These are phyloP conservation scores for Lipophrys pholis DNA, from an alignment of 2,113 vertebrate species.

Conservation along the genomic window DNA sequence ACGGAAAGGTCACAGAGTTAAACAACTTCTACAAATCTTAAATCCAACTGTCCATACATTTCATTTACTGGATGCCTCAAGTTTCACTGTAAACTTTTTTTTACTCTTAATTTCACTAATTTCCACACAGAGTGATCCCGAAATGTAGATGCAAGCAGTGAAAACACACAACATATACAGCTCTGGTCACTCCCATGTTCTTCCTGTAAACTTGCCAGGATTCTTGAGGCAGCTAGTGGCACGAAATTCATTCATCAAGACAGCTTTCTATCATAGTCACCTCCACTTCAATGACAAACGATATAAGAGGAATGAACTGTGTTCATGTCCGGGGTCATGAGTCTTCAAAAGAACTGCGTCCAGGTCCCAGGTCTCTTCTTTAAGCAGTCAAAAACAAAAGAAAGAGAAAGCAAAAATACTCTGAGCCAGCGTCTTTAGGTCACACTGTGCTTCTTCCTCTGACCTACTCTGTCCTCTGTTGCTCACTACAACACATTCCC, in stretches of 20 bases:
- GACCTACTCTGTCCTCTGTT: slow-evolving; percentile 52
- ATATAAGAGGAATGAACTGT: slow-evolving; percentile 23
- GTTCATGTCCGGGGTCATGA: slow-evolving; percentile 15
- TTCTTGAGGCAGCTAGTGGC: slow-evolving; percentile 5
- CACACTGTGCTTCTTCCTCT: slow-evolving; percentile 52
- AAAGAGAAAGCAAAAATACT: slow-evolving; percentile 3
- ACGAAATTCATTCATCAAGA: slow-evolving; percentile 28
- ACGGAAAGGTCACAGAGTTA: neutral
- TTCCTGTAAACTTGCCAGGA: slow-evolving; percentile 16
- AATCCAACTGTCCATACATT: slow-evolving; percentile 3
- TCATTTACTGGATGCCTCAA: neutral
- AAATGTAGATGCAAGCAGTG: slow-evolving; percentile 4
- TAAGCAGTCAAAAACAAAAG: neutral
- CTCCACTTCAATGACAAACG: slow-evolving; percentile 51
- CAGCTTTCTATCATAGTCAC: slow-evolving; percentile 56
- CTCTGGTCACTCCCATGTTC: slow-evolving; percentile 5
- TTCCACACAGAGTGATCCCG: slow-evolving; percentile 26
- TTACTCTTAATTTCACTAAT: slow-evolving; percentile 39
- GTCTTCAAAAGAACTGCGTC: slow-evolving; percentile 34
- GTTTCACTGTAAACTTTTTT: slow-evolving; percentile 9
- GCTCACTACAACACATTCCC: slow-evolving; percentile 58
- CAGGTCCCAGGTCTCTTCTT: slow-evolving; percentile 41
- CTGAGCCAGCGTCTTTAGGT: slow-evolving; percentile 30
- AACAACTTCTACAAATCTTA: slow-evolving; percentile 14
- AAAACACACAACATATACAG: slow-evolving; percentile 43